A percentile compares a stretch with the other conserved stretches of the same genome.
Conservation (phyloP, 2,797 vertebrate species). For the Clamator glandarius region DNA sequence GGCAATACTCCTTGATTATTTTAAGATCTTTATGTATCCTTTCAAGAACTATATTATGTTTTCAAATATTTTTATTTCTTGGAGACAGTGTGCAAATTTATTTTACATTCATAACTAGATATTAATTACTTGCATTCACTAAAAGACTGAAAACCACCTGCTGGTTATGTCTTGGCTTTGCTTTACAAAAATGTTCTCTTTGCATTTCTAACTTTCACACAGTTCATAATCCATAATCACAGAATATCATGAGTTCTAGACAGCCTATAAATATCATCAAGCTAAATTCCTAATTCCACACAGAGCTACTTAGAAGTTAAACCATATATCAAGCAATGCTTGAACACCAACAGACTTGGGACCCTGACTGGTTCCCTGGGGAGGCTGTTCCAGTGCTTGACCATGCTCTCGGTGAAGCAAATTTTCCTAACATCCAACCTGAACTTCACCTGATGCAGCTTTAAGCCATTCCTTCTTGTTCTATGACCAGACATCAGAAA, state of each 20-base stretch:
- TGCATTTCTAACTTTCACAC: not conserved
- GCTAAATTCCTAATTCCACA: not conserved
- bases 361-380: not conserved
- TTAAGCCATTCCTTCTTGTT: not conserved
- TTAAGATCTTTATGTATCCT: not conserved
- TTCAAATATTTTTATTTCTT: not conserved
- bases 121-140: not conserved
- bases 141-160: not conserved
- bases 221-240: not conserved
- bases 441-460: not conserved
- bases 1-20: not conserved
- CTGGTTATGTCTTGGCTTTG: not conserved
- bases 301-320: not conserved
- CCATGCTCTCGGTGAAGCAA: not conserved
- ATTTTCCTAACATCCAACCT: not conserved
- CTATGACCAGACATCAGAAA: not conserved
- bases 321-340: not conserved
- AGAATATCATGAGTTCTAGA: not conserved
- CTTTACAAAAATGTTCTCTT: not conserved
- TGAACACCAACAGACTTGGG: not conserved
- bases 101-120: not conserved
- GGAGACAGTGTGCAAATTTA: not conserved
- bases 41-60: not conserved
- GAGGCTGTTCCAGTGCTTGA: not conserved
- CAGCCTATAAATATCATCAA: not conserved